Evolutionary conservation across 2,888 invertebrate species (phyloP).

Genomic region (Odontocolon sp.): DNA sequence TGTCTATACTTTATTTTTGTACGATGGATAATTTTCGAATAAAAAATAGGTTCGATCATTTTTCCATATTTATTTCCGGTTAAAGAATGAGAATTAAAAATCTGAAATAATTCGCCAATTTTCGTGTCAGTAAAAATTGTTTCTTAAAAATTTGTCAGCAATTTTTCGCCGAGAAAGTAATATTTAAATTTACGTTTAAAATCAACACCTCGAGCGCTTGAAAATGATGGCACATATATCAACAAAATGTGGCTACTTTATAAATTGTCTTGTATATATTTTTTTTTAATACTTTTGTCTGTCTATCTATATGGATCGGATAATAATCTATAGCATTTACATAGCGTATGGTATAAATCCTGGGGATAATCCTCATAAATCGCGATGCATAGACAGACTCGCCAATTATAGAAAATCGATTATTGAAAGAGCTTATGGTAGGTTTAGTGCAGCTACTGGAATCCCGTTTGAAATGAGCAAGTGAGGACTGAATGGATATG

Average conservation of each 20-base stretch:
- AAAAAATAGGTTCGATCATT: no score
- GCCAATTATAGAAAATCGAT: conserved; percentile 50
- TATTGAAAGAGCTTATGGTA: conserved; percentile 7
- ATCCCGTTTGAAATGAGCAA: neutral
- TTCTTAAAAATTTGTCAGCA: no score
- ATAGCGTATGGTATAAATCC: conserved; percentile 19
- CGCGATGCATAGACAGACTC: conserved; percentile 8
- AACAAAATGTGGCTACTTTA: conserved; percentile 43
- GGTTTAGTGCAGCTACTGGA: neutral
- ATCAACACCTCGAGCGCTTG: no score
- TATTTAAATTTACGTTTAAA: conserved; percentile 57
- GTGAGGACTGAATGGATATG: neutral
- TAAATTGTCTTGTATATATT: neutral
- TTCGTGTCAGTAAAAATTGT: no score
- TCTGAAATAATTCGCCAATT: no score
- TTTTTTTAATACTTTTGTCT: neutral
- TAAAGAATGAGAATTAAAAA: no score
- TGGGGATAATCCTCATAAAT: conserved; percentile 28
- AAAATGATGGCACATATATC: no score
- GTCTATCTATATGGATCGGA: neutral
- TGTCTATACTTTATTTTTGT: no score
- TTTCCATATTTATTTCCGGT: no score
- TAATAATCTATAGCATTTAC: neutral
- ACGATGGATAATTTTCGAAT: no score
- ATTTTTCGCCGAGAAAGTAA: neutral